Base-by-base conservation (phyloP, 1,140 invertebrate genomes). In the Tribolium madens region DNA sequence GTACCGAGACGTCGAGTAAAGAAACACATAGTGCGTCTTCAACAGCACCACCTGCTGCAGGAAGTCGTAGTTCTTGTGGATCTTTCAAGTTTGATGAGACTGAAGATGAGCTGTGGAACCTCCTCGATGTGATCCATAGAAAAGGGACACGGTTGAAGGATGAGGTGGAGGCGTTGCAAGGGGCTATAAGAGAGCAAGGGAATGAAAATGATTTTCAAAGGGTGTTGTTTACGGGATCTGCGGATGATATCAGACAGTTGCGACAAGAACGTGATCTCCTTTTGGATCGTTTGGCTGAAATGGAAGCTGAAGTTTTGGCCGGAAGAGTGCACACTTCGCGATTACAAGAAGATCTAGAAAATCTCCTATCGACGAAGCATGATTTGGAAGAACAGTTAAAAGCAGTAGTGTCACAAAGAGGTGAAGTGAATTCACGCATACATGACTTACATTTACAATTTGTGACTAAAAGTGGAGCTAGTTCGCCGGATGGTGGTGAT, bases 31-130 rank as follows among this genome's bases (percentile, higher is more conserved):
- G 92, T 81, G 84, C 87, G 12, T 89, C 87, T 3, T 89, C 87
- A 18, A 87, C 86, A 42, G 87, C 87, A 31, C 26, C 84, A 84
- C 68, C 86, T 81, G 80, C 87, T 26, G 80, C 86, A 75, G 60
- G 84, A 79, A 78, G 84, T 36, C 17, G 33, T 36, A 64, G 46
- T 31, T 42, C 26, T 53, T 42, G 31, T 21, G 36, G 21, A 7
- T 48, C 15, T 2, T 72, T 57, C 69, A 46, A 71, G 6, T 46
- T 47, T 42, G 47, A 88, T 74, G 90, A 91, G 75, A 88, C 89
- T 12, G 93, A 95, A 84, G 94, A 95, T 82, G 95, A 96, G 82
- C 87, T 96, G 7, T 94, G 93, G 91, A 93, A 94, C 78, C 87
- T 96, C 18, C 87, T 96, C 64, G 94, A 96, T 83, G 92, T 95